Percentiles rank a stretch among this genome's conserved stretches.
phyloP scores from a whole-genome alignment of 2,888 invertebrate species.

The Drosophila multiciliata region DNA sequence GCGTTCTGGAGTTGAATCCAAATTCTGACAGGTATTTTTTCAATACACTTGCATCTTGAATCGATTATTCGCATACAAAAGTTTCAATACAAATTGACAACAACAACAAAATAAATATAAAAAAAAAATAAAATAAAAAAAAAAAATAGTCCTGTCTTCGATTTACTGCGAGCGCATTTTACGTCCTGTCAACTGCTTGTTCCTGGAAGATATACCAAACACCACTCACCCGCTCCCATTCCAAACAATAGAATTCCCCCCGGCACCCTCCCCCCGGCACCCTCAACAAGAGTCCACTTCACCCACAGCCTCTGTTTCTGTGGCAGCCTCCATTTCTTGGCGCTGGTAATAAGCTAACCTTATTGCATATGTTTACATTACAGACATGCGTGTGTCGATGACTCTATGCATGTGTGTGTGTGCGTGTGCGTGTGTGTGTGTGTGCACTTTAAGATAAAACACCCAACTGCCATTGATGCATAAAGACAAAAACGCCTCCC shows the following conservation, averaged over 20 bases:
- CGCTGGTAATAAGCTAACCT: conserved; percentile 75
- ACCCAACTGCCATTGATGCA: conserved; percentile 58
- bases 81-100: conserved; percentile 38
- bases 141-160: conserved; percentile 19
- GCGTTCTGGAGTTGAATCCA: neutral
- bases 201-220: neutral
- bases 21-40: neutral
- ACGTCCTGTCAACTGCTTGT: conserved; percentile 48
- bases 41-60: neutral
- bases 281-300: neutral
- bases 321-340: conserved; percentile 27
- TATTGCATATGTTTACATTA: conserved; percentile 80
- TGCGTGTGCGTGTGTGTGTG: conserved; percentile 6
- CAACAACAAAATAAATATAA: neutral
- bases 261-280: neutral
- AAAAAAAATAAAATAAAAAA: neutral
- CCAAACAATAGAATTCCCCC: neutral
- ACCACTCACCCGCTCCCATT: neutral
- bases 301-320: conserved; percentile 4
- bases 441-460: conserved; percentile 50
- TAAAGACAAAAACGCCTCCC: conserved; percentile 47
- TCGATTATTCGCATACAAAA: conserved; percentile 3
- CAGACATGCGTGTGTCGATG: conserved; percentile 38
- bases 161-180: conserved; percentile 46
- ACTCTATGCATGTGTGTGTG: conserved; percentile 5